Conservation (phyloP, 2,113 vertebrate species). For the Gila orcuttii region DNA sequence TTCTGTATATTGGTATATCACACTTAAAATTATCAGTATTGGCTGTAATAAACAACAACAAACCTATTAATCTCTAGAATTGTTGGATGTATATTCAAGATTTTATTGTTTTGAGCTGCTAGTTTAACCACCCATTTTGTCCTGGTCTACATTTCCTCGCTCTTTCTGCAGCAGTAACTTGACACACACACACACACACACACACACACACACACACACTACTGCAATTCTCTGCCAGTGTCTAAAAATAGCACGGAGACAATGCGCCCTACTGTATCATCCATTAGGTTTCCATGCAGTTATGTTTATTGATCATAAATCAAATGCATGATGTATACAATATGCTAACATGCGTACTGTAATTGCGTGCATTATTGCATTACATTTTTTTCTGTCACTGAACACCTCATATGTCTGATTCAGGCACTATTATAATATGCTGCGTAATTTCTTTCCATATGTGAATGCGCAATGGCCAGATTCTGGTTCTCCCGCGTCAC, state of each 20-base stretch:
- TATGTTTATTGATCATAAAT: neutral
- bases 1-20: neutral
- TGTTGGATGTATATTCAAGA: neutral
- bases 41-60: neutral
- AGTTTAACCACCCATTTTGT: neutral
- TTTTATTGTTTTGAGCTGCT: neutral
- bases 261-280: constrained; percentile 10
- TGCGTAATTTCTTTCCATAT: neutral
- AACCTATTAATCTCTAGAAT: neutral
- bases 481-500: neutral
- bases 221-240: constrained; percentile 61
- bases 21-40: neutral
- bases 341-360: too few relatives aligned
- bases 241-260: constrained; percentile 72
- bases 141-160: neutral
- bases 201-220: constrained; percentile 67
- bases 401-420: neutral
- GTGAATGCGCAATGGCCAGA: neutral
- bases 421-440: neutral
- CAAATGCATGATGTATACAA: too few relatives aligned
- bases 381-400: neutral
- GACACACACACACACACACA: constrained; percentile 70
- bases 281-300: too few relatives aligned
- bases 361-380: too few relatives aligned
- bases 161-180: constrained; percentile 50